Evolutionary conservation across 2,113 vertebrate genomes (phyloP).

Genomic region (Oreochromis spilurus): DNA sequence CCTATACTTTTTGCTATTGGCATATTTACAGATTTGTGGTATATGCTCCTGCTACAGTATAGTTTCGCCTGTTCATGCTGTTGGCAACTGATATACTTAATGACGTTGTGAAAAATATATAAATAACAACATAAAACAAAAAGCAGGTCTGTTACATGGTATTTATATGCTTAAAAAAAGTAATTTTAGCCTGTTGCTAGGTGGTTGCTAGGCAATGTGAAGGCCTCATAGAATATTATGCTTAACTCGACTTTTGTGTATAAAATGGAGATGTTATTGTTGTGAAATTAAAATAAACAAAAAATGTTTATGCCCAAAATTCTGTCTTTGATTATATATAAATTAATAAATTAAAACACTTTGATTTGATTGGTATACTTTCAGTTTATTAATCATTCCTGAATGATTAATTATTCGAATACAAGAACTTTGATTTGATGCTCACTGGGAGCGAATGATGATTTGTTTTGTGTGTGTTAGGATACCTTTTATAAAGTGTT

Average conservation of each 20-base stretch:
- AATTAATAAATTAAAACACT: too few species aligned
- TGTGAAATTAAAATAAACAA: neutral
- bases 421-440: neutral
- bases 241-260: neutral
- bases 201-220: neutral
- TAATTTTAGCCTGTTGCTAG: neutral
- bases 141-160: neutral
- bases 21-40: neutral
- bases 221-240: neutral
- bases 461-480: neutral
- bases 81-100: neutral
- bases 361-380: neutral
- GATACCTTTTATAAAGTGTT: neutral
- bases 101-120: neutral
- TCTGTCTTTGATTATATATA: too few species aligned
- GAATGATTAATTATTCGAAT: neutral
- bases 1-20: neutral
- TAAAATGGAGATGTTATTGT: neutral
- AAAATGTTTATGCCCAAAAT: too few species aligned
- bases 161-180: neutral
- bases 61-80: neutral
- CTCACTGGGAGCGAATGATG: neutral
- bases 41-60: neutral
- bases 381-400: neutral
- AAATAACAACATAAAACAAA: neutral